Evolutionary conservation across 1,140 invertebrate genomes (phyloP), one percentile per base, ranked within the genome.

Genomic region (Bombus fervidus): DNA sequence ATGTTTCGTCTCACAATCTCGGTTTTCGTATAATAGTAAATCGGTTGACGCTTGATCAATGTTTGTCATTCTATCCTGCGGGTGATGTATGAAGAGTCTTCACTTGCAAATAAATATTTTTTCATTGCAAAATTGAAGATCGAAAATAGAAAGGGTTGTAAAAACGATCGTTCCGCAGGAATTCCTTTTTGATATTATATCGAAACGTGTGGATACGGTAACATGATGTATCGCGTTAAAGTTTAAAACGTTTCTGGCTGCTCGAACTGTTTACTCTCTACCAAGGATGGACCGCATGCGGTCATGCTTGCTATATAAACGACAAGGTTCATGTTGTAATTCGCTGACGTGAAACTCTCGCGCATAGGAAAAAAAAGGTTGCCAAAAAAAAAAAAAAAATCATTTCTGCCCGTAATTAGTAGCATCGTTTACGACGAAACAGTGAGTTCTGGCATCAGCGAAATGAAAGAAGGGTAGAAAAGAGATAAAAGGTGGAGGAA

Each of bases 331-430:
- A 25, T 57, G 39, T 25, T 22, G 47, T 85, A 89, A 85, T 68
- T 85, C 81, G 84, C 18, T n/a, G 69, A 77, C 78, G n/a, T 41
- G 22, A 83, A 87, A 80, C 41, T 34, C 4, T 34, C 31, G 25
- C 28, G n/a, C 53, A 25, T 37, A 41, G 43, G 41, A n/a, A 66
- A 31, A 68, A 59, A 34, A 18, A 68, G 37, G n/a, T 59, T 9
- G 18, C 37, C 64, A 6, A 3, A 31, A 73, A 31, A 15, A 39
- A 39, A n/a, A 28, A 41, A 41, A 13, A 28, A 41, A 88, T 88
- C 72, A 47, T 80, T 78, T 64, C 74, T 75, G 31, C 62, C 12
- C 18, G 73, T 88, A 86, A 88, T 88, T 88, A 87, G 87, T 85
- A 85, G 62, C 72, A 59, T 28, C 86, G 68, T 83, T 85, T 85